Evolutionary conservation across 2,888 invertebrate genomes (phyloP).

Genomic region (Apodemia mormo): DNA sequence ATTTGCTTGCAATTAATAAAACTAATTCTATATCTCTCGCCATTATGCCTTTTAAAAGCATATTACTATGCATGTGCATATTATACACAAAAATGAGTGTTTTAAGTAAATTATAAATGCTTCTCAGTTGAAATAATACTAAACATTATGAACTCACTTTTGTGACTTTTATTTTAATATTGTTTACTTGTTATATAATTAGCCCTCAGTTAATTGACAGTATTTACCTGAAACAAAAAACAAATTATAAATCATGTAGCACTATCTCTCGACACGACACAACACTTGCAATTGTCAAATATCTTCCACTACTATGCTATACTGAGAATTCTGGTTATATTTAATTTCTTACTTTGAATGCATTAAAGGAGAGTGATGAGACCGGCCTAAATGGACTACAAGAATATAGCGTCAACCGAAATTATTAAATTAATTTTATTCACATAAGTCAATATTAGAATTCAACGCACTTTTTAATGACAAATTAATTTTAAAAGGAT

Average conservation of each 20-base stretch:
- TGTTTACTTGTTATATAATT: neutral
- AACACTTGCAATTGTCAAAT: too few species aligned
- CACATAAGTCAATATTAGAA: too few species aligned
- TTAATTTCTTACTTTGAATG: too few species aligned
- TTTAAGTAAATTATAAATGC: slow-evolving; percentile 6
- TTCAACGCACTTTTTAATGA: too few species aligned
- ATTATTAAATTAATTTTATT: too few species aligned
- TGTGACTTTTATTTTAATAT: slow-evolving; percentile 21
- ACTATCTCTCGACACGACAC: too few species aligned
- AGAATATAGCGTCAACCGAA: too few species aligned
- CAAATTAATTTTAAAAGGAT: too few species aligned
- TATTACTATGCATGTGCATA: slow-evolving; percentile 4
- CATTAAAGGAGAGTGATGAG: too few species aligned
- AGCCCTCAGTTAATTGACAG: slow-evolving; percentile 60
- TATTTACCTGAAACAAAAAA: slow-evolving; percentile 76
- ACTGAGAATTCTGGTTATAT: too few species aligned
- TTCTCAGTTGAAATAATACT: slow-evolving; percentile 2
- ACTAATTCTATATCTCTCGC: slow-evolving; percentile 19
- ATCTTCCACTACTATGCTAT: too few species aligned
- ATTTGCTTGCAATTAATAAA: slow-evolving; percentile 10
- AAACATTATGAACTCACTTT: neutral
- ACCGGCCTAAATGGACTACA: too few species aligned
- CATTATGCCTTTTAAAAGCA: slow-evolving; percentile 19
- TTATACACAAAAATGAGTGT: neutral
- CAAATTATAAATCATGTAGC: neutral